A percentile compares a stretch with the other conserved stretches of the same genome.
Conservation (phyloP, 2,797 vertebrate genomes). For the Catamblyrhynchus diadema region DNA sequence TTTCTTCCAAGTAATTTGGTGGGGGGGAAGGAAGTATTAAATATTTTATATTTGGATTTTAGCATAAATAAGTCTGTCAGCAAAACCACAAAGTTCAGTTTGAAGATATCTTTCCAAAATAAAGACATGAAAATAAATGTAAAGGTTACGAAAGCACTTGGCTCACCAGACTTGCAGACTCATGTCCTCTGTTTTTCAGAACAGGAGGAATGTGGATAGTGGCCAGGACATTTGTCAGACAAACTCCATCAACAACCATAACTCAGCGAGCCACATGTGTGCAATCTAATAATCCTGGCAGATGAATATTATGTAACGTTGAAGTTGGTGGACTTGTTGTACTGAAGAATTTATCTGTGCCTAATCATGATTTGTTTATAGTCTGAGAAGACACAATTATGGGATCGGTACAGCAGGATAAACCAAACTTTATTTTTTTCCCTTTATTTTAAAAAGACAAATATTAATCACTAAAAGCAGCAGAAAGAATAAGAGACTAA, state of each 20-base stretch:
- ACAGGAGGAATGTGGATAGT: slow-evolving; percentile 24
- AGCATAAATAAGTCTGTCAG: not conserved
- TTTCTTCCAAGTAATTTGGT: not conserved
- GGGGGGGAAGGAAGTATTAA: not conserved
- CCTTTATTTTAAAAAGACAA: not conserved
- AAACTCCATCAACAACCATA: slow-evolving; percentile 12
- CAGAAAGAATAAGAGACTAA: not conserved
- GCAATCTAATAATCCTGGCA: slow-evolving; percentile 42
- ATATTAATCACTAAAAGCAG: not conserved
- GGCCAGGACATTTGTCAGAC: slow-evolving; percentile 56
- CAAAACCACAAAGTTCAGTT: not conserved
- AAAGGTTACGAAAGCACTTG: slow-evolving; percentile 21
- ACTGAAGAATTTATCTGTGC: not conserved
- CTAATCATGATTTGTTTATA: not conserved
- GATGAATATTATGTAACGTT: not conserved
- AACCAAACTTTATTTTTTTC: not conserved
- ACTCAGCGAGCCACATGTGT: not conserved
- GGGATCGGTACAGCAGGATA: not conserved
- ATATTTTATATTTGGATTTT: not conserved
- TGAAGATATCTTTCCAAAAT: not conserved
- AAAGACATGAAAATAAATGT: slow-evolving; percentile 15
- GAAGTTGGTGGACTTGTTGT: not conserved
- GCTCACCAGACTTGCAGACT: not conserved
- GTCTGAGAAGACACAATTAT: not conserved
- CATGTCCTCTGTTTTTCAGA: slow-evolving; percentile 49